phyloP scores from a whole-genome alignment of 2,888 invertebrate species.

The Stomorhina lunata region DNA sequence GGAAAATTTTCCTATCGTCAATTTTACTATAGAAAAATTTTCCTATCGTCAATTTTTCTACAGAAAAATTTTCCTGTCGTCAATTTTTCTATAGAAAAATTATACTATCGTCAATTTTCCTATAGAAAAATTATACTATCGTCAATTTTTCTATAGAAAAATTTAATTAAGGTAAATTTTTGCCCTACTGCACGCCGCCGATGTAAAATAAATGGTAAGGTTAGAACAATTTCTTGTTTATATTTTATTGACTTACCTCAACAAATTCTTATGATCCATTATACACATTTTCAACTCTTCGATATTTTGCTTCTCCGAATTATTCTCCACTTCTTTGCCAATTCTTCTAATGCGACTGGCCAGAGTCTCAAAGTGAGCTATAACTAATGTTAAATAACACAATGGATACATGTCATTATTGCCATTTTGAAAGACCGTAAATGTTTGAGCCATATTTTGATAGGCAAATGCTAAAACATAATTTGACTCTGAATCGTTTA shows the following conservation, averaged over 20 bases:
- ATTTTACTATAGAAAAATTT: too few relatives aligned
- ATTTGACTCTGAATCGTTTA: constrained; percentile 38
- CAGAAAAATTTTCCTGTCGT: too few relatives aligned
- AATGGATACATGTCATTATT: constrained; percentile 66
- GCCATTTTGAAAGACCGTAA: constrained; percentile 59
- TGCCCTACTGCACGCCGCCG: too few relatives aligned
- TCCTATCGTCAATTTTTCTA: too few relatives aligned
- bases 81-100: too few relatives aligned
- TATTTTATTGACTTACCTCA: constrained; percentile 68
- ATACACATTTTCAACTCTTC: constrained; percentile 68
- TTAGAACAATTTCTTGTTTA: too few relatives aligned
- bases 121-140: too few relatives aligned
- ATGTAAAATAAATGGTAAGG: too few relatives aligned
- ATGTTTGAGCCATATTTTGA: constrained; percentile 44
- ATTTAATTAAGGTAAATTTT: too few relatives aligned
- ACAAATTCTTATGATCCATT: constrained; percentile 67
- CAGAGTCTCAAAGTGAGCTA: constrained; percentile 67
- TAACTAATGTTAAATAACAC: constrained; percentile 66
- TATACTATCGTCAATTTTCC: too few relatives aligned
- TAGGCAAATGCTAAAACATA: constrained; percentile 56
- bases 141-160: too few relatives aligned
- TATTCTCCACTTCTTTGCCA: constrained; percentile 44
- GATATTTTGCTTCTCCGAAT: constrained; percentile 56
- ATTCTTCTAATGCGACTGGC: constrained; percentile 66
- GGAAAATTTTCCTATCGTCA: too few relatives aligned